Base-by-base conservation (phyloP, 2,888 invertebrate genomes). In the Drosophila limbata region DNA sequence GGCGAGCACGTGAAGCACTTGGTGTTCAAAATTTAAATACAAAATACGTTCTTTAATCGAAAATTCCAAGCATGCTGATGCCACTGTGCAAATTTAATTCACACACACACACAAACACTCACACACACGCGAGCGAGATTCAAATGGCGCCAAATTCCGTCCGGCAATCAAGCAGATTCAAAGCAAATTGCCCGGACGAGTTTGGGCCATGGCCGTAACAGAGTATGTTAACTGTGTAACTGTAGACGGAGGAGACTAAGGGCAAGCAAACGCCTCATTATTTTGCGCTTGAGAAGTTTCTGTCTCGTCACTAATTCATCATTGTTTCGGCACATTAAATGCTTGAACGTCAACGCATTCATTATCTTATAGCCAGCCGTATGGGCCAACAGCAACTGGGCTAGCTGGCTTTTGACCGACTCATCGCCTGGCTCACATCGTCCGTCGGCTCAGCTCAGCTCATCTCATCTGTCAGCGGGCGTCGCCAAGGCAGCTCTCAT, bases 241-340 rank as follows among this genome's bases (percentile, higher is more conserved):
- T 42, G 50, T 31, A 50, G 64, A 25, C 44, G 8, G n/a, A 17
- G 45, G 21, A 21, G 42, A 19, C 62, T 53, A 48, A 64, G 66
- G 60, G 55, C 69, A 70, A 67, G 84, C 67, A 77, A 83, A 79
- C 69, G 86, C 70, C 80, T 86, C 90, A 89, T 89, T 88, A 88
- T 88, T 88, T 88, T 84, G 71, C 88, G 88, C 86, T 88, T 75
- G 89, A 88, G 81, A 82, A 88, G 84, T 77, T 90, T 89, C 83
- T 89, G 88, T 81, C 89, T 87, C 84, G 90, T 88, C 90, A 89
- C 90, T 90, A 88, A 89, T 88, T 90, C 90, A 85, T 90, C 88
- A 87, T 89, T 89, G 90, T 89, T 90, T 84, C 89, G 85, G 82
- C 89, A 85, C 88, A 90, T 90, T 87, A 85, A 89, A 90, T 88